Base-by-base conservation (phyloP, 1,140 invertebrate species). In the Drosophila santomea region DNA sequence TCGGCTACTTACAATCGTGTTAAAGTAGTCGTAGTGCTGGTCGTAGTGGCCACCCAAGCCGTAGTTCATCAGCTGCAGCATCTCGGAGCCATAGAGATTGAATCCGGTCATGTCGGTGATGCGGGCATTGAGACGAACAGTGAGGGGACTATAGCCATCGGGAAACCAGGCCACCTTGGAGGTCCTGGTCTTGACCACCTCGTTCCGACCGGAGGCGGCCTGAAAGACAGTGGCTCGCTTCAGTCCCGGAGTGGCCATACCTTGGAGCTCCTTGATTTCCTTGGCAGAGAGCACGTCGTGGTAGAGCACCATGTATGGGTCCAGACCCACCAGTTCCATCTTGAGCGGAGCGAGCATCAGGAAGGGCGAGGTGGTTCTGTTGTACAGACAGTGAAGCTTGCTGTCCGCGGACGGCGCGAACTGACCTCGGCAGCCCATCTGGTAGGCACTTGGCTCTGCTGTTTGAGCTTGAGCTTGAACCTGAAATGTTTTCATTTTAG, bases 81-180 rank as follows among this genome's bases (percentile, higher is more conserved):
- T 93, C 90, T 96, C 95, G 11, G 95, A 94, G 12, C 95, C 94
- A 3, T 89, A 68, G 73, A 95, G 88, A 47, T 93, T 38, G n/a
- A 92, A 86, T 2, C 80, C 77, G n/a, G 97, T 98, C 93, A 99
- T 95, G 81, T 96, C 95, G 10, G 94, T 93, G 1, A 97, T 95
- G 32, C 97, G 93, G 74, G 93, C 93, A 52, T 96, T 96, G 14
- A 99, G 94, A 51, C 94, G 94, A 3, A 93, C 94, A 1, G 99
- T 95, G 8, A 96, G 93, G 32, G 94, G 89, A 78, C 97, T 95
- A 81, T 98, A 97, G 12, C 95, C 93, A 75, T 96, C 96, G 68
- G 96, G 95, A n/a, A 99, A 93, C 98, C 98, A 99, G 2, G 97
- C 96, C 73, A 97, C 98, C 94, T 99, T 99, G 83, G 98, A 99